phyloP scores from a whole-genome alignment of 2,888 invertebrate species.

The Cybosia mesomella region DNA sequence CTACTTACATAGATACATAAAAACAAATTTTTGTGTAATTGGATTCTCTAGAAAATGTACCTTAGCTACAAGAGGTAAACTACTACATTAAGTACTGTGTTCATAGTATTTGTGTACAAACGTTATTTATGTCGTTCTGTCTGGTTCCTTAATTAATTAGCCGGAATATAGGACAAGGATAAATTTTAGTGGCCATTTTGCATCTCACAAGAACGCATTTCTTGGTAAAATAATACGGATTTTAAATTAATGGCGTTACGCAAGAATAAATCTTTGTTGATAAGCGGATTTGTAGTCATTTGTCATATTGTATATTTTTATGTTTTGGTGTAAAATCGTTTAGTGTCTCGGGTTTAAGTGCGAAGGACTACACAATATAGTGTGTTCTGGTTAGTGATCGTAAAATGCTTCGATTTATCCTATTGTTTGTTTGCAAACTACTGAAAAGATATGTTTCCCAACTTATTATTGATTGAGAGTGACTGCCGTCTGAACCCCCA shows the following conservation, averaged over 20 bases:
- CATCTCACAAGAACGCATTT: constrained; percentile 30
- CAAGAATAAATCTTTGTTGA: constrained; percentile 17
- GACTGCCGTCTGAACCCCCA: no score
- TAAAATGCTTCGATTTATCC: neutral
- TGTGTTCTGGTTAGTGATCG: neutral
- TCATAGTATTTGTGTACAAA: constrained; percentile 48
- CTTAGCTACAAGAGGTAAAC: constrained; percentile 28
- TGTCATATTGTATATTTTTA: neutral
- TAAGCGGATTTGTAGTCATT: neutral
- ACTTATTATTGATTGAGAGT: no score
- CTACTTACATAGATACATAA: no score
- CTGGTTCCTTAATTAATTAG: constrained; percentile 67
- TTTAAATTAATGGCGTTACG: constrained; percentile 21
- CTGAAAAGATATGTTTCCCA: neutral
- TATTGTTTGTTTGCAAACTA: neutral
- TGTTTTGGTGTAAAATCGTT: neutral
- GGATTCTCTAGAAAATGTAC: neutral
- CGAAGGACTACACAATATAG: neutral
- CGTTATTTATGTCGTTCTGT: constrained; percentile 55
- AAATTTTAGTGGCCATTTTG: constrained; percentile 37
- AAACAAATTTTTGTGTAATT: no score
- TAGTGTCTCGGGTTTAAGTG: neutral
- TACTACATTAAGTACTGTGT: constrained; percentile 31
- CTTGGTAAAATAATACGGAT: constrained; percentile 26
- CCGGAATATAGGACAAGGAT: constrained; percentile 59